phyloP scores from a whole-genome alignment of 2,797 vertebrate genomes.

The Threskiornis aethiopicus region DNA sequence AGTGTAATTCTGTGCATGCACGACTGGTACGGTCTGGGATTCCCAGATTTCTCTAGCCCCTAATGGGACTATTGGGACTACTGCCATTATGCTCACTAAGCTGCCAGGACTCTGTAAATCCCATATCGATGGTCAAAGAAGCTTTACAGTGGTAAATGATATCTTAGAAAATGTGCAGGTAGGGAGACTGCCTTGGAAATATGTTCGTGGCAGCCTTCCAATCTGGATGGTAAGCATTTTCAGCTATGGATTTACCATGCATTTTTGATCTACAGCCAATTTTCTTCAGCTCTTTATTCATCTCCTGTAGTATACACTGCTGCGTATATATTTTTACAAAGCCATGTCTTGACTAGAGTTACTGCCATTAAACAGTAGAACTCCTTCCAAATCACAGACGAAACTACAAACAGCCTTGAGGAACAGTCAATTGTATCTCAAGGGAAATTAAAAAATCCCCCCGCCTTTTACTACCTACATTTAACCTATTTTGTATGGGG shows the following conservation, averaged over 20 bases:
- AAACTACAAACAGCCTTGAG: neutral
- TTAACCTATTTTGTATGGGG: neutral
- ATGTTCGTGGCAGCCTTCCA: neutral
- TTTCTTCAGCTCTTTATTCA: neutral
- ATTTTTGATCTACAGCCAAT: neutral
- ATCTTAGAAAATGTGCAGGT: neutral
- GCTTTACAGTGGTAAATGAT: neutral
- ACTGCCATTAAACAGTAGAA: neutral
- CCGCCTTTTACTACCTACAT: neutral
- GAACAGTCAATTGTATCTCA: neutral
- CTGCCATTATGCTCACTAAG: neutral
- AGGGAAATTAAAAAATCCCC: slow-evolving; percentile 24
- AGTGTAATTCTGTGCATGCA: neutral
- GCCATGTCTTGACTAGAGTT: neutral
- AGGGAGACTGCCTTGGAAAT: neutral
- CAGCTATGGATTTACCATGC: neutral
- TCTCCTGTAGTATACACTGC: neutral
- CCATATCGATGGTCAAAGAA: neutral
- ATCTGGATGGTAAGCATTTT: neutral
- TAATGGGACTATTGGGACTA: neutral
- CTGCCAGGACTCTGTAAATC: neutral
- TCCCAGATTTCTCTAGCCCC: neutral
- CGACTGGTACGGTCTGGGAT: neutral
- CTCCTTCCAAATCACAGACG: neutral
- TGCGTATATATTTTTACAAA: neutral